Evolutionary conservation across 2,113 vertebrate genomes (phyloP), one percentile per base, ranked within the genome.

Genomic region (Podarcis raffonei): DNA sequence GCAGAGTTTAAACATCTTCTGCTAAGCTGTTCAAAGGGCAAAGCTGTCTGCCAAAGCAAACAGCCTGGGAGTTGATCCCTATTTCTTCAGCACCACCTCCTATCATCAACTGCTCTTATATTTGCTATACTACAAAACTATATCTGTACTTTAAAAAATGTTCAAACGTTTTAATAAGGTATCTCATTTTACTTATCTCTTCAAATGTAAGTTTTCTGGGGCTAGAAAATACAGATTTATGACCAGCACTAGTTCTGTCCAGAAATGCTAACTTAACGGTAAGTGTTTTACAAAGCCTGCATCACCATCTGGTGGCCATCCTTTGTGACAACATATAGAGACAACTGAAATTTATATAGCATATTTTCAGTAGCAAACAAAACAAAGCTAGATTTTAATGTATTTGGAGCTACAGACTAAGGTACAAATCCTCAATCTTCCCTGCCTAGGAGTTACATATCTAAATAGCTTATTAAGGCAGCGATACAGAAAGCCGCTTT

Each of bases 221-320:
- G 22, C 74, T 89, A 69, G 1, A 69, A 92, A 90, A 93, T 91
- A 85, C 77, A 94, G 89, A 92, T 83, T 66, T 83, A 68, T 66
- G 80, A 76, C 30, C 4, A 20, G 65, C 16, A 35, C 27, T 74
- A 27, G 22, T 66, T 78, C 3, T 83, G 37, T 4, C 80, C 88
- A 90, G 79, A 53, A 71, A 77, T 72, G 81, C 25, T 66, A 88
- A 16, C 84, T 30, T 48, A 85, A 85, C 39, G 5, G 6, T 42
- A 42, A 4, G 0, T 72, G 89, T 62, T 84, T 92, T 59, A 71
- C 68, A 88, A 37, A 79, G 74, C 65, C 48, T 95, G 57, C 88
- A 90, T 53, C 16, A 39, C 42, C 59, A 90, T 86, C 11, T 2
- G 59, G 82, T 88, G 42, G 15, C 78, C 59, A 92, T 89, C 62